Evolutionary conservation across 2,888 invertebrate genomes (phyloP).

Genomic region (Rugalucina vietnamica): DNA sequence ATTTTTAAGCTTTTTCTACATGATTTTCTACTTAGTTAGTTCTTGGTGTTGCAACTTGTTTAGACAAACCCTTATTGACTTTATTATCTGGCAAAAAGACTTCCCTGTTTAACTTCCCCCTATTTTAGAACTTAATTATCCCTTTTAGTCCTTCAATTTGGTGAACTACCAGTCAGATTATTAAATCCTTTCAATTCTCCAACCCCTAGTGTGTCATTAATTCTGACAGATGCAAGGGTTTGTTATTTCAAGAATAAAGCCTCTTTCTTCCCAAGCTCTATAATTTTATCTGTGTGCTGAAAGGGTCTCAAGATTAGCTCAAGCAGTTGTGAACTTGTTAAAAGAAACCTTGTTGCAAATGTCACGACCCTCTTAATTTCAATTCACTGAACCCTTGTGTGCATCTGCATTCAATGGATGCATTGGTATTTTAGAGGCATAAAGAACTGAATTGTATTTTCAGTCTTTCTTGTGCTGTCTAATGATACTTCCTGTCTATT

Average conservation of each 20-base stretch:
- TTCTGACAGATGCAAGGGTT: not conserved
- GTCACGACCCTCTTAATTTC: not conserved
- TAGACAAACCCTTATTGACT: too few relatives aligned
- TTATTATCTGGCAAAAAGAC: too few relatives aligned
- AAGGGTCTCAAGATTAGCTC: not conserved
- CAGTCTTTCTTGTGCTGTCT: too few relatives aligned
- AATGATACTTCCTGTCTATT: too few relatives aligned
- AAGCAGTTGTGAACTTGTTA: conserved; percentile 5
- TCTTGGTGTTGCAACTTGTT: too few relatives aligned
- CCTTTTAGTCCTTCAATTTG: too few relatives aligned
- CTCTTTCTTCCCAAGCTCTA: not conserved
- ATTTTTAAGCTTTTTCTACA: too few relatives aligned
- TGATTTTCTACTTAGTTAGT: too few relatives aligned
- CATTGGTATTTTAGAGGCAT: not conserved
- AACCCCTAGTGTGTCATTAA: not conserved
- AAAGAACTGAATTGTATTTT: too few relatives aligned
- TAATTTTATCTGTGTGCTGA: not conserved
- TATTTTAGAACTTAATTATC: too few relatives aligned
- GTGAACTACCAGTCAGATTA: too few relatives aligned
- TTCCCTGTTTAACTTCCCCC: too few relatives aligned
- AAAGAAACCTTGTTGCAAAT: not conserved
- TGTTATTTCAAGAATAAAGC: not conserved
- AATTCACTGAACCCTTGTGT: not conserved
- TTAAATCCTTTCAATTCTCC: not conserved
- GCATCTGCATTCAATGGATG: not conserved